Percentiles rank a stretch among this genome's conserved stretches.
These are phyloP conservation scores for Cyprinodon diabolis DNA, from an alignment of 2,797 vertebrate genomes.

Conservation along the genomic window DNA sequence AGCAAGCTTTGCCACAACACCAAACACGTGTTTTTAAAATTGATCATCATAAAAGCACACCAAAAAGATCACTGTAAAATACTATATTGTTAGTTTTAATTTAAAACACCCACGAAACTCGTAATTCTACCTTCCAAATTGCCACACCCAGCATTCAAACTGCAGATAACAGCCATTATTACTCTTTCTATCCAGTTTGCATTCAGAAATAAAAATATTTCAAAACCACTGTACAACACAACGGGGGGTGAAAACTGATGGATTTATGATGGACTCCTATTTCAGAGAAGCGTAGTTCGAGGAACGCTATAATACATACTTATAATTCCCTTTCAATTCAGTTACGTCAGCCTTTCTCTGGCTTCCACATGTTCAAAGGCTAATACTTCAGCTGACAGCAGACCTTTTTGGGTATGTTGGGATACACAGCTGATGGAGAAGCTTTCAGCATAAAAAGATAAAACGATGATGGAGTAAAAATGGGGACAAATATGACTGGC, in stretches of 20 bases:
- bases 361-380: slow-evolving; percentile 36
- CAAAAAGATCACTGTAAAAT: neutral
- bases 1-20: neutral
- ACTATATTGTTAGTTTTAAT: neutral
- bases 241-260: slow-evolving; percentile 24
- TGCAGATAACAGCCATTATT: slow-evolving; percentile 20
- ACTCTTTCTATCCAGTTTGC: slow-evolving; percentile 6
- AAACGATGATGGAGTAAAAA: slow-evolving; percentile 43
- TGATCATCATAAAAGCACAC: neutral
- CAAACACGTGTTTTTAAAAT: neutral
- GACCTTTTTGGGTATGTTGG: slow-evolving; percentile 49
- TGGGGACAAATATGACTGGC: slow-evolving; percentile 40
- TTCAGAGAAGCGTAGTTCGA: slow-evolving; percentile 31
- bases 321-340: slow-evolving; percentile 36
- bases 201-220: slow-evolving; percentile 24
- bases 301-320: slow-evolving; percentile 40
- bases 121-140: slow-evolving; percentile 1
- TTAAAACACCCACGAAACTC: neutral
- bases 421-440: slow-evolving; percentile 36
- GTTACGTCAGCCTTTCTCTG: slow-evolving; percentile 48
- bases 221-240: slow-evolving; percentile 33
- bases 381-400: slow-evolving; percentile 74
- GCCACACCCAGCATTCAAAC: slow-evolving; percentile 1
- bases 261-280: slow-evolving; percentile 41
- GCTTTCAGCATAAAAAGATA: slow-evolving; percentile 44